Conservation (phyloP, 1,140 invertebrate genomes). For the Drosophila kikkawai region DNA sequence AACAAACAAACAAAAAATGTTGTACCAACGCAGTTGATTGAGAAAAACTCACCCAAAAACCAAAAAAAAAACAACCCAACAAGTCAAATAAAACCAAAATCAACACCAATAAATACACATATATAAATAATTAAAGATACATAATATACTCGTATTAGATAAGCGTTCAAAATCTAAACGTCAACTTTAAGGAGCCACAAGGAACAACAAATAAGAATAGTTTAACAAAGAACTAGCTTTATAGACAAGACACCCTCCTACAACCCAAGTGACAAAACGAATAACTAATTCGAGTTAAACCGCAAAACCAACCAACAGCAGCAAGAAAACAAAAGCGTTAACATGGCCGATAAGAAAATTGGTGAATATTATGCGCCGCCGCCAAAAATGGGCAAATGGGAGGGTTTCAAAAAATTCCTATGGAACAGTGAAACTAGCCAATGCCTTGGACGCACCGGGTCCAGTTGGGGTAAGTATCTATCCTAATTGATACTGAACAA, state of each 20-base stretch:
- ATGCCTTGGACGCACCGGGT: constrained; percentile 93
- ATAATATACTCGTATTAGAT: constrained; percentile 62
- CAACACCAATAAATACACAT: constrained; percentile 55
- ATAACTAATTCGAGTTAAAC: constrained; percentile 39
- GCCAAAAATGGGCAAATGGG: constrained; percentile 93
- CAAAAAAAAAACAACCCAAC: constrained; percentile 41
- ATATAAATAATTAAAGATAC: constrained; percentile 55
- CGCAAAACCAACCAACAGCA: constrained; percentile 20
- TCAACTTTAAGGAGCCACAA: constrained; percentile 59
- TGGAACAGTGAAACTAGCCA: constrained; percentile 95
- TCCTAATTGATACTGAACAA: not conserved
- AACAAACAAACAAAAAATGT: constrained; percentile 62
- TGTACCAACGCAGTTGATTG: constrained; percentile 84
- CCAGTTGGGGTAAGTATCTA: constrained; percentile 93
- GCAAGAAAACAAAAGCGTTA: constrained; percentile 49
- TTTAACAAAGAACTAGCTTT: constrained; percentile 57
- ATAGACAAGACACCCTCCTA: constrained; percentile 58
- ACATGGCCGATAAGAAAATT: constrained; percentile 91
- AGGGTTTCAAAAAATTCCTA: constrained; percentile 92
- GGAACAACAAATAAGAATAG: constrained; percentile 48
- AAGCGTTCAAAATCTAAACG: constrained; percentile 61
- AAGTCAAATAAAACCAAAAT: constrained; percentile 24
- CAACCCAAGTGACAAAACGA: constrained; percentile 47
- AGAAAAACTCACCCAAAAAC: constrained; percentile 64
- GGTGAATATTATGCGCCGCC: constrained; percentile 91